Evolutionary conservation across 2,888 invertebrate genomes (phyloP), one percentile per base, ranked within the genome.

Genomic region (Desoria tigrina): DNA sequence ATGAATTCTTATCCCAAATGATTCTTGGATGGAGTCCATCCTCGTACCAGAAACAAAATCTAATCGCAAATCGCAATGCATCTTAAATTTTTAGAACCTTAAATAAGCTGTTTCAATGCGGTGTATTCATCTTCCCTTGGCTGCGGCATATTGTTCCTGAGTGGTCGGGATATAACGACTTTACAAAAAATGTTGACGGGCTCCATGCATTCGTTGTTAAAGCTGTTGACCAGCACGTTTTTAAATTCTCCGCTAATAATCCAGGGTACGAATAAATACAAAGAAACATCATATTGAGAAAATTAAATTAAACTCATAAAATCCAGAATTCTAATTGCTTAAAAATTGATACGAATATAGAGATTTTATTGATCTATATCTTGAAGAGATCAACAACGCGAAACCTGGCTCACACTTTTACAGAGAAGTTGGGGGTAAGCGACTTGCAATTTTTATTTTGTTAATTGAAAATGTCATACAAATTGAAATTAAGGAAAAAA

Each of bases 351-450:
- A n/a, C n/a, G n/a, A n/a, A n/a, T 63, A 1, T 21, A 65, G 60
- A 26, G 61, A 65, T 57, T 65, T 65, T 14, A 61, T 61, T 28
- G 65, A 65, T 26, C 57, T 61, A 0, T 65, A 61, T 26, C 23
- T 61, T 14, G 51, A 65, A 27, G 61, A 61, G 28, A 61, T 61
- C 57, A 42, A 65, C 9, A 37, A n/a, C 16, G 50, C 26, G 24
- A 61, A 65, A 21, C 18, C 26, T 2, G 58, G 57, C 7, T 60
- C 60, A 14, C 26, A 56, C 4, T 65, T 65, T 45, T 53, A 65
- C 37, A 61, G 57, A 28, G 21, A 53, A 23, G 57, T 32, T 32
- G 61, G 57, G 53, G 61, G 65, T 65, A 11, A 32, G 32, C 11
- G 32, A 32, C 11, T n/a, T 16, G 23, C 32, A 23, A 54, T 54